Conservation (phyloP, 2,113 vertebrate species). For the Addax nasomaculatus region DNA sequence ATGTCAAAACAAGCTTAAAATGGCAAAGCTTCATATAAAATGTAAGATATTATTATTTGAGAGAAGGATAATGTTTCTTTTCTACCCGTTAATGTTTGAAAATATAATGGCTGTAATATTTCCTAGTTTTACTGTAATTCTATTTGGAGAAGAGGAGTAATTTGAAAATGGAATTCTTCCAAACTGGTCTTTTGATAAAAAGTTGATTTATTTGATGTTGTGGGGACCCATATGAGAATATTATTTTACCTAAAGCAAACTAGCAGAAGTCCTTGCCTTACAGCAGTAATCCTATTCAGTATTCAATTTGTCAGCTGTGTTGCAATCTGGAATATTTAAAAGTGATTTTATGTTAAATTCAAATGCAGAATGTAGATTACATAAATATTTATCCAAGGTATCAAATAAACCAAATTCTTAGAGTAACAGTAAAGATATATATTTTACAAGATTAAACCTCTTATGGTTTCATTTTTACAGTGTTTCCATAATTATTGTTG, state of each 20-base stretch:
- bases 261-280: background rate
- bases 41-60: background rate
- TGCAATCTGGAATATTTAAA: constrained; percentile 33
- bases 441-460: background rate
- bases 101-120: background rate
- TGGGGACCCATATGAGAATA: background rate
- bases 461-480: background rate
- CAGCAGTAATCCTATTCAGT: background rate
- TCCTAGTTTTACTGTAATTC: background rate
- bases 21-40: background rate
- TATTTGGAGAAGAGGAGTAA: background rate
- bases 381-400: constrained; percentile 53
- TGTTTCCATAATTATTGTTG: background rate
- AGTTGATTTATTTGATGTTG: background rate
- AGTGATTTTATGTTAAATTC: constrained; percentile 50
- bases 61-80: background rate
- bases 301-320: constrained; percentile 10
- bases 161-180: constrained; percentile 36
- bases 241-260: constrained; percentile 6
- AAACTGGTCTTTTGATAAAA: background rate
- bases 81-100: background rate
- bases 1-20: background rate
- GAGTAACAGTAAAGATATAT: constrained; percentile 14
- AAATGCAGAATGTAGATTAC: constrained; percentile 17
- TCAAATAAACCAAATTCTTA: constrained; percentile 23